Conservation (phyloP, 2,797 vertebrate species). For the Fundulus diaphanus region DNA sequence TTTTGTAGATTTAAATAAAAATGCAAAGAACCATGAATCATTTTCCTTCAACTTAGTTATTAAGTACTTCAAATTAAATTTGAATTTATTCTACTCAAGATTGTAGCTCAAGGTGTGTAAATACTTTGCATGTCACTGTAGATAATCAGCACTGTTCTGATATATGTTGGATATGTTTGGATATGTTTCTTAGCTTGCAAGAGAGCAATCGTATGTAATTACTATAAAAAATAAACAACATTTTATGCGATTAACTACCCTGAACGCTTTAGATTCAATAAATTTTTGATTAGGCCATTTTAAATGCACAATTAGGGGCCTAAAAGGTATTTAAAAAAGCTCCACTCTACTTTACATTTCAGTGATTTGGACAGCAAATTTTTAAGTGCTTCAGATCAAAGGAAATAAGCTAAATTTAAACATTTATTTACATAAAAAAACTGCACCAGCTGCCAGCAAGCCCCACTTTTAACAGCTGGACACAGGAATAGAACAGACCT, state of each 20-base stretch:
- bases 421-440: background rate
- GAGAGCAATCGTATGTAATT: slow-evolving; percentile 24
- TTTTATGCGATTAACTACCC: slow-evolving; percentile 6
- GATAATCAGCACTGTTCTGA: too few species aligned
- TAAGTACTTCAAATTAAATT: background rate
- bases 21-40: background rate
- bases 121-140: too few species aligned
- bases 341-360: background rate
- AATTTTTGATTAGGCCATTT: slow-evolving; percentile 17
- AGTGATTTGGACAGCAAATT: slow-evolving; percentile 4
- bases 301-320: slow-evolving; percentile 8
- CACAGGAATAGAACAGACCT: background rate
- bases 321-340: background rate
- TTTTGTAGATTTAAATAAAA: background rate
- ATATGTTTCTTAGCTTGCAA: slow-evolving; percentile 13
- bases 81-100: too few species aligned
- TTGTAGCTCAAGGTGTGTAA: too few species aligned
- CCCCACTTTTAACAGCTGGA: slow-evolving; percentile 1
- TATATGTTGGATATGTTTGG: slow-evolving; percentile 3
- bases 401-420: slow-evolving; percentile 1
- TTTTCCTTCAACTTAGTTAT: background rate
- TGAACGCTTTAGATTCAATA: slow-evolving; percentile 20
- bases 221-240: background rate
- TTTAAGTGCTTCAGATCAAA: background rate
- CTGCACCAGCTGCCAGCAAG: slow-evolving; percentile 6